These are phyloP conservation scores for Cyclura pinguis DNA, from an alignment of 2,797 vertebrate genomes.

Conservation along the genomic window DNA sequence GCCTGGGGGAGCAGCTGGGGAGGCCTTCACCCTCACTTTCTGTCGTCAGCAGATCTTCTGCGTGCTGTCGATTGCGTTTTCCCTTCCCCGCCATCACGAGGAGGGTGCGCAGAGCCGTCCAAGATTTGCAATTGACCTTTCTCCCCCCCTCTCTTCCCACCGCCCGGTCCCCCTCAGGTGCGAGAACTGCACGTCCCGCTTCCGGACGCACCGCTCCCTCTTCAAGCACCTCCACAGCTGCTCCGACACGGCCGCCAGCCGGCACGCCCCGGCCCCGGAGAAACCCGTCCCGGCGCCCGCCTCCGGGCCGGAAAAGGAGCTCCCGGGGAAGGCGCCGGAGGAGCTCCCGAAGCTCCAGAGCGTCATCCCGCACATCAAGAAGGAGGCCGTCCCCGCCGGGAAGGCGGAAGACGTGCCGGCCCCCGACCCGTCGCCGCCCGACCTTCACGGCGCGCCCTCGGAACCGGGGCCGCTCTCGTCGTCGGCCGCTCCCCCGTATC, in stretches of 20 bases:
- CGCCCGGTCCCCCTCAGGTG: constrained; percentile 78
- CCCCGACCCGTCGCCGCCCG: constrained; percentile 25
- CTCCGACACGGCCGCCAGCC: constrained; percentile 77
- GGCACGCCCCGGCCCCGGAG: constrained; percentile 42
- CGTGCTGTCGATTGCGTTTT: too few relatives aligned
- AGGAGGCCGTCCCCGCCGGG: constrained; percentile 30
- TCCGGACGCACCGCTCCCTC: constrained; percentile 91
- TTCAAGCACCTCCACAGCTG: constrained; percentile 95
- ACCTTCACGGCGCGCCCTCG: constrained; percentile 46
- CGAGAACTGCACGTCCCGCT: constrained; percentile 92
- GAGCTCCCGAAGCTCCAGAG: constrained; percentile 59
- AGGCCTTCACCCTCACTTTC: too few relatives aligned
- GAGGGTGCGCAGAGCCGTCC: too few relatives aligned
- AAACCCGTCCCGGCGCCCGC: constrained; percentile 45
- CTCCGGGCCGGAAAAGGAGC: constrained; percentile 66
- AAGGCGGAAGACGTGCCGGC: constrained; percentile 29
- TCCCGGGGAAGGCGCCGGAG: constrained; percentile 35
- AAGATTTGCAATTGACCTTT: too few relatives aligned
- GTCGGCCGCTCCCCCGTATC: constrained; percentile 67
- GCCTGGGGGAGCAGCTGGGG: too few relatives aligned
- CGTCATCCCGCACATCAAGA: constrained; percentile 56
- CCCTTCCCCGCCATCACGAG: too few relatives aligned
- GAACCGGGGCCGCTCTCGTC: constrained; percentile 61
- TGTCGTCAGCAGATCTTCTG: too few relatives aligned
- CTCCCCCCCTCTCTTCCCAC: background rate